Percentiles rank a stretch among this genome's conserved stretches.
Conservation (phyloP, 2,888 invertebrate genomes). For the Scotopteryx bipunctaria region DNA sequence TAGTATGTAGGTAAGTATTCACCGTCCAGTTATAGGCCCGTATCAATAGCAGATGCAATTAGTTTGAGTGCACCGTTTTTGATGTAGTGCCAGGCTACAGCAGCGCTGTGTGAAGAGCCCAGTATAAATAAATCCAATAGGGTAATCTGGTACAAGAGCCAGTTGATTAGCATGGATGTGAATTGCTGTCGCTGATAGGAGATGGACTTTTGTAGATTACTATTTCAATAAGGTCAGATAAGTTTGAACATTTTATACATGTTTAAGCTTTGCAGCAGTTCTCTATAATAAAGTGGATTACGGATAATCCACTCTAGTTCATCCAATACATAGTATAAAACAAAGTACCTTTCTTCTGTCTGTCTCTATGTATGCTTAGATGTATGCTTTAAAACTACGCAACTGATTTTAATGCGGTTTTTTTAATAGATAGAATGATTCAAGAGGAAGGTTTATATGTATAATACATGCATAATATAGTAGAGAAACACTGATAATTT, state of each 20-base stretch:
- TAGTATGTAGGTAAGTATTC: constrained; percentile 57
- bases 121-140: constrained; percentile 64
- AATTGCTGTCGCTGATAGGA: constrained; percentile 17
- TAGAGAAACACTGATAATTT: no score
- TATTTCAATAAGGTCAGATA: constrained; percentile 12
- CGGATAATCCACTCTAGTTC: no score
- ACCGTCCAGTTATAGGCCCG: constrained; percentile 52
- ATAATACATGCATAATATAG: no score
- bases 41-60: constrained; percentile 81
- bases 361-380: no score
- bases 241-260: no score
- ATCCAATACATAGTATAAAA: no score
- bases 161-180: constrained; percentile 45
- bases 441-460: no score
- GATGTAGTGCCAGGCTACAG: constrained; percentile 72
- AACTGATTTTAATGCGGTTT: no score
- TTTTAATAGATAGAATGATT: no score
- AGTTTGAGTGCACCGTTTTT: constrained; percentile 82
- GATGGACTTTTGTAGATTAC: constrained; percentile 22
- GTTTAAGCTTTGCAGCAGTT: no score
- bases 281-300: no score
- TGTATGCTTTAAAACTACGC: no score
- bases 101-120: constrained; percentile 54
- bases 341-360: background rate
- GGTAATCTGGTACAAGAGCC: constrained; percentile 51